Evolutionary conservation across 2,113 vertebrate species (phyloP).

Genomic region (Antigone vipio): DNA sequence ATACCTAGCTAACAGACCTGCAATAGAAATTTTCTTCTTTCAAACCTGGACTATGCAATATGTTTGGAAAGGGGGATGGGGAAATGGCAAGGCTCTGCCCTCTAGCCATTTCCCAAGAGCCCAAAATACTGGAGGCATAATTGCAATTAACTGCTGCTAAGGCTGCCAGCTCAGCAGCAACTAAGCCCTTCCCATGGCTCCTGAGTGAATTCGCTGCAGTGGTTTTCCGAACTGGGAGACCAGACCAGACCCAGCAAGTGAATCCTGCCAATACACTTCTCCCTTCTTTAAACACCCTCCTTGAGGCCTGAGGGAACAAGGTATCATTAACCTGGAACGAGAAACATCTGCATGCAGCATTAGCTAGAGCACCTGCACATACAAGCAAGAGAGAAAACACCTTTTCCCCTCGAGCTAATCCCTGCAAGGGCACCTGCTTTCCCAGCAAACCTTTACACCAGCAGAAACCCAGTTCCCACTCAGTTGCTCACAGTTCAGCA

Average conservation of each 20-base stretch:
- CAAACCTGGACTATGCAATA: neutral
- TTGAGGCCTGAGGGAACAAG: neutral
- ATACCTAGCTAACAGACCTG: neutral
- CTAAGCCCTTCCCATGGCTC: neutral
- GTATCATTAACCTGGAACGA: neutral
- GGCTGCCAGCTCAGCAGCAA: neutral
- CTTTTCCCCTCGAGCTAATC: neutral
- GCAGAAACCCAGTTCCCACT: neutral
- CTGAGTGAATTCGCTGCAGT: neutral
- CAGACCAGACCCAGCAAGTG: neutral
- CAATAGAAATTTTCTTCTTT: neutral
- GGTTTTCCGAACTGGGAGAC: neutral
- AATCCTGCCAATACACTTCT: neutral
- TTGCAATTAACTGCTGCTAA: neutral
- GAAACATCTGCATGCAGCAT: neutral
- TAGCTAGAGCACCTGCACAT: neutral
- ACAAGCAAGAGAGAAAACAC: neutral
- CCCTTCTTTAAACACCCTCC: neutral
- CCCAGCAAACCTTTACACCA: neutral
- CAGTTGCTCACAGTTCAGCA: neutral
- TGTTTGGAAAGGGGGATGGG: neutral
- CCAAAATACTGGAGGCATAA: neutral
- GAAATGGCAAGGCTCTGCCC: neutral
- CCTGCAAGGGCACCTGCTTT: neutral
- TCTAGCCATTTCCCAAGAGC: neutral